A percentile compares a stretch with the other conserved stretches of the same genome.
Evolutionary conservation across 2,113 vertebrate genomes (phyloP).

Genomic region (Forbesichthys agassizii): DNA sequence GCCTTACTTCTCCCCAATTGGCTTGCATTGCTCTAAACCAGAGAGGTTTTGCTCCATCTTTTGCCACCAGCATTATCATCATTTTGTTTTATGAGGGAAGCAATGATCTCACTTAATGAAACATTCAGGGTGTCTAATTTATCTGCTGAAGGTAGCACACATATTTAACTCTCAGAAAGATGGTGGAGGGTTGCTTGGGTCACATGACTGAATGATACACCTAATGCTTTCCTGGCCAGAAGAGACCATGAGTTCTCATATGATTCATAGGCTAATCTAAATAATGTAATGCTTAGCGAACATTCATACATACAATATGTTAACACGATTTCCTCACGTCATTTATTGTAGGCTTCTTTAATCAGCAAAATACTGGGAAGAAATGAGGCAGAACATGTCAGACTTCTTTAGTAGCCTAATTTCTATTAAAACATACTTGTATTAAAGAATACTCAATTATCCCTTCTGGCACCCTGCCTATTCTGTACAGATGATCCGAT

Average conservation of each 20-base stretch:
- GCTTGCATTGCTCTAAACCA: neutral
- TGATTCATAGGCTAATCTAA: too few relatives aligned
- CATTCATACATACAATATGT: too few relatives aligned
- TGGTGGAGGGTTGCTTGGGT: too few relatives aligned
- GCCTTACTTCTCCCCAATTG: neutral
- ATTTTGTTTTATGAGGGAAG: constrained; percentile 4
- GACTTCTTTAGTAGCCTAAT: constrained; percentile 22
- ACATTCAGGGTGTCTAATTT: constrained; percentile 16
- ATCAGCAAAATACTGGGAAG: constrained; percentile 23
- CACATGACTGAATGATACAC: neutral
- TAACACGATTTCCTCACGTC: constrained; percentile 21
- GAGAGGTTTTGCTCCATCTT: neutral
- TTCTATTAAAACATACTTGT: too few relatives aligned
- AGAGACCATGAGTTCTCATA: too few relatives aligned
- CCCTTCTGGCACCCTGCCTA: neutral
- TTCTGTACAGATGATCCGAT: neutral
- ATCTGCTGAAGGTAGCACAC: constrained; percentile 13
- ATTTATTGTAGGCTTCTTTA: constrained; percentile 53
- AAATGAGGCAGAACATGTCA: constrained; percentile 28
- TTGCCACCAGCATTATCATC: neutral
- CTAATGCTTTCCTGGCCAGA: too few relatives aligned
- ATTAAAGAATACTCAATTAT: neutral
- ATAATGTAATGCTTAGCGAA: too few relatives aligned
- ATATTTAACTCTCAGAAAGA: neutral
- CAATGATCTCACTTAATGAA: constrained; percentile 22